A percentile compares a stretch with the other conserved stretches of the same genome.
Conservation (phyloP, 2,113 vertebrate species). For the Melanotaenia duboulayi region DNA sequence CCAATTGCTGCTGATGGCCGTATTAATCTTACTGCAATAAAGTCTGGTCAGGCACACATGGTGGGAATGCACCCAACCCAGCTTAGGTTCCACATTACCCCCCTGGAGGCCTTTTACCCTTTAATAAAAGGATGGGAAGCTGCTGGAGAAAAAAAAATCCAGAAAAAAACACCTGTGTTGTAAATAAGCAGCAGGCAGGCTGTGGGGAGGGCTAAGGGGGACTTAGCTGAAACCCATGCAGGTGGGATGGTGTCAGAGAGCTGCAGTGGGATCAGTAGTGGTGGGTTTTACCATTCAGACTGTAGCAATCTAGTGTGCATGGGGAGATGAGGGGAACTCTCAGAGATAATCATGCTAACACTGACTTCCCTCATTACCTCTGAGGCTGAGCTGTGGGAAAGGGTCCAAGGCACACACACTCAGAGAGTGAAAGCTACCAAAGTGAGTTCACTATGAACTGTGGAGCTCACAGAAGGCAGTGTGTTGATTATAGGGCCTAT, state of each 20-base stretch:
- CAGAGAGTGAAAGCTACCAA: slow-evolving; percentile 34
- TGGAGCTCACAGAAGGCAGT: slow-evolving; percentile 11
- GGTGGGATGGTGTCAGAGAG: slow-evolving; percentile 21
- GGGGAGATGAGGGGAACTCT: slow-evolving; percentile 52
- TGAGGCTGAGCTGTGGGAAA: slow-evolving; percentile 54
- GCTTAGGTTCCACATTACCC: slow-evolving; percentile 61
- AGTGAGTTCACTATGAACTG: slow-evolving; percentile 36
- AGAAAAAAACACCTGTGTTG: slow-evolving; percentile 52
- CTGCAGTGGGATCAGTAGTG: slow-evolving; percentile 26
- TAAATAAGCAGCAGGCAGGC: slow-evolving; percentile 40
- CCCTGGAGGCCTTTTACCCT: slow-evolving; percentile 59
- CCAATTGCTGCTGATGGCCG: slow-evolving; percentile 39
- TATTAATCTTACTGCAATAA: slow-evolving; percentile 70
- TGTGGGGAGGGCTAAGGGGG: slow-evolving; percentile 19
- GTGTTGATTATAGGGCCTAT: slow-evolving; percentile 38
- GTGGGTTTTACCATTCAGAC: slow-evolving; percentile 43
- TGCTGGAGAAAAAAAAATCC: slow-evolving; percentile 12
- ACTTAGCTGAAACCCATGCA: slow-evolving; percentile 37
- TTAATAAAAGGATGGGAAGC: slow-evolving; percentile 52
- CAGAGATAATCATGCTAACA: slow-evolving; percentile 67
- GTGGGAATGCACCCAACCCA: slow-evolving; percentile 25
- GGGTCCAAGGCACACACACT: slow-evolving; percentile 48
- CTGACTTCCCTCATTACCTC: slow-evolving; percentile 63
- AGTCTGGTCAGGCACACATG: slow-evolving; percentile 58
- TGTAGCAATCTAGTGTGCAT: slow-evolving; percentile 26